Evolutionary conservation across 2,113 vertebrate species (phyloP).

Genomic region (Megaceryle torquata): DNA sequence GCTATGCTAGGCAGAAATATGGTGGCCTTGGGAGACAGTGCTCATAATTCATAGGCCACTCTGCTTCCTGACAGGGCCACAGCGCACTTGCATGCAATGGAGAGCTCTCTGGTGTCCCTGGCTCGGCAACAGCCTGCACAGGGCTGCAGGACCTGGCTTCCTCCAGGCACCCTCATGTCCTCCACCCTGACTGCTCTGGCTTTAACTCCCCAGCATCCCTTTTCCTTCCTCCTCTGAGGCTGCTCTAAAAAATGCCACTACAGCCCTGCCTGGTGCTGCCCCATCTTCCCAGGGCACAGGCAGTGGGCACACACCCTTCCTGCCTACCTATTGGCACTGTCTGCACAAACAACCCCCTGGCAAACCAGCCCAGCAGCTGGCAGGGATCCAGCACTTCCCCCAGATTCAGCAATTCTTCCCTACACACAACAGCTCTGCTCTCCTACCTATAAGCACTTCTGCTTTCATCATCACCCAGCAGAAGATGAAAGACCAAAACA

Average conservation of each 20-base stretch:
- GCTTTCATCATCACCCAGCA: background rate
- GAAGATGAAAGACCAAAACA: background rate
- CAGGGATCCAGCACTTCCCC: background rate
- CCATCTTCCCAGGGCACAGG: background rate
- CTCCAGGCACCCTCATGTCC: slow-evolving; percentile 4
- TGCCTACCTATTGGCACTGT: background rate
- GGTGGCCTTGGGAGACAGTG: slow-evolving; percentile 68
- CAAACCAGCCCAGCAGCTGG: background rate
- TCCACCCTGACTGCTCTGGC: background rate
- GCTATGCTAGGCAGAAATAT: slow-evolving; percentile 55
- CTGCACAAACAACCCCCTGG: background rate
- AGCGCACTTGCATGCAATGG: background rate
- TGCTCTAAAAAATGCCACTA: background rate
- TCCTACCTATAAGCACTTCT: background rate
- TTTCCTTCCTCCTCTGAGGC: background rate
- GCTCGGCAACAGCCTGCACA: background rate
- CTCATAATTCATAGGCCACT: slow-evolving; percentile 60
- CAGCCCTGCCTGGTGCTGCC: background rate
- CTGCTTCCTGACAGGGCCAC: slow-evolving; percentile 56
- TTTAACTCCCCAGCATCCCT: background rate
- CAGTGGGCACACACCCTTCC: background rate
- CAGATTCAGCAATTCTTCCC: background rate
- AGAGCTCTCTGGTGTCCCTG: background rate
- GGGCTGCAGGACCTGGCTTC: background rate
- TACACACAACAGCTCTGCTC: background rate